phyloP scores from a whole-genome alignment of 2,888 invertebrate species.

The Phaedon cochleariae region DNA sequence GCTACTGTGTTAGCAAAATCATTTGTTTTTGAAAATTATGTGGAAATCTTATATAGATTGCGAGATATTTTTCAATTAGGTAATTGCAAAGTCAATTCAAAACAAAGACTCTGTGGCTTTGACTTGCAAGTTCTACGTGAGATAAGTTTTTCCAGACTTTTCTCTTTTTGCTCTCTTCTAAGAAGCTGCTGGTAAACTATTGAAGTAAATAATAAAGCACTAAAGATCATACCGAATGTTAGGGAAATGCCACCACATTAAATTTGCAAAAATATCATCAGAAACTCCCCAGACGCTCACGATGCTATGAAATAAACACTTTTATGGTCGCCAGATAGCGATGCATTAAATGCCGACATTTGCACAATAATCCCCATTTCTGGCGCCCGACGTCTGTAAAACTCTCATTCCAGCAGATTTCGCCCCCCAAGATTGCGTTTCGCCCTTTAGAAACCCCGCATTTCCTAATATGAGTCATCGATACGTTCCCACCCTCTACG shows the following conservation, averaged over 20 bases:
- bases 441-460: constrained; percentile 10
- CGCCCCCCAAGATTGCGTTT: constrained; percentile 5
- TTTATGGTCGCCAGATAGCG: constrained; percentile 6
- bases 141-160: no score
- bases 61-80: no score
- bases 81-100: no score
- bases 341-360: not conserved
- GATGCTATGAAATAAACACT: not conserved
- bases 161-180: no score
- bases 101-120: no score
- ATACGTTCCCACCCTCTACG: constrained; percentile 36
- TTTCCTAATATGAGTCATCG: constrained; percentile 45
- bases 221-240: not conserved
- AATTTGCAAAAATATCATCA: not conserved
- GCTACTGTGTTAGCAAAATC: no score
- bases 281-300: not conserved
- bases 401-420: constrained; percentile 11
- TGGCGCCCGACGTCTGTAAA: constrained; percentile 14
- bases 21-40: no score
- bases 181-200: no score
- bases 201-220: no score
- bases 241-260: not conserved
- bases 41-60: no score
- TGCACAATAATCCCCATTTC: constrained; percentile 6
- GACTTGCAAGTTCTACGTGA: no score